These are phyloP conservation scores for Engystomops pustulosus DNA, from an alignment of 2,113 vertebrate species.

Conservation along the genomic window DNA sequence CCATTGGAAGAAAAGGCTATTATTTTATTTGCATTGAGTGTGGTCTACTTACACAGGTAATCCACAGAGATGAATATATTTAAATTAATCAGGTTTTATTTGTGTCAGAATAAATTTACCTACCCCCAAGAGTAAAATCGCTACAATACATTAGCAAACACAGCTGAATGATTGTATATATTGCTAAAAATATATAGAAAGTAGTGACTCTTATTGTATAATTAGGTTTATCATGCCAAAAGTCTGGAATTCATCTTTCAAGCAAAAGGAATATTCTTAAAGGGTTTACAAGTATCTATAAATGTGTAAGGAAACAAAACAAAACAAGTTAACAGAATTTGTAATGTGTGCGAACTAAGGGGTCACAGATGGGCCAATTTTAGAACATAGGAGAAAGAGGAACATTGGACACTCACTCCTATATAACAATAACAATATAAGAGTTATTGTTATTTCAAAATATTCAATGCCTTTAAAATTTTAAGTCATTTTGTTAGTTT, in stretches of 20 bases:
- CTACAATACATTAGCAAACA: constrained; percentile 51
- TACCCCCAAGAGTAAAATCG: constrained; percentile 49
- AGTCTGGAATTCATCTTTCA: not conserved
- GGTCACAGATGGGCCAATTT: not conserved
- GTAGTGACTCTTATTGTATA: constrained; percentile 39
- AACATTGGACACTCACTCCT: no score
- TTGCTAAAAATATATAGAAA: constrained; percentile 51
- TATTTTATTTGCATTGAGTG: constrained; percentile 42
- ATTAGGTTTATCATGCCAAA: constrained; percentile 21
- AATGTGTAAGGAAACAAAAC: not conserved
- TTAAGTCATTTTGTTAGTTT: no score
- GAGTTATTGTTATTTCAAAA: not conserved
- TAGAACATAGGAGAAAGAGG: not conserved
- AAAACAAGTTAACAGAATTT: not conserved
- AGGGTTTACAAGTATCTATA: not conserved
- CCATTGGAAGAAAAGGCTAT: constrained; percentile 43
- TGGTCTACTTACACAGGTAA: constrained; percentile 44
- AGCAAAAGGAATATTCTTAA: not conserved
- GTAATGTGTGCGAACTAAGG: not conserved
- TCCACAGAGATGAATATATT: constrained; percentile 59
- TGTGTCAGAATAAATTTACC: constrained; percentile 58
- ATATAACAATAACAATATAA: not conserved
- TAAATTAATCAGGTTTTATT: constrained; percentile 59
- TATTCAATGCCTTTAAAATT: no score
- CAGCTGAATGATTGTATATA: constrained; percentile 25